These are phyloP conservation scores for Drosophila fulvimacula DNA, from an alignment of 2,888 invertebrate species.

Conservation along the genomic window DNA sequence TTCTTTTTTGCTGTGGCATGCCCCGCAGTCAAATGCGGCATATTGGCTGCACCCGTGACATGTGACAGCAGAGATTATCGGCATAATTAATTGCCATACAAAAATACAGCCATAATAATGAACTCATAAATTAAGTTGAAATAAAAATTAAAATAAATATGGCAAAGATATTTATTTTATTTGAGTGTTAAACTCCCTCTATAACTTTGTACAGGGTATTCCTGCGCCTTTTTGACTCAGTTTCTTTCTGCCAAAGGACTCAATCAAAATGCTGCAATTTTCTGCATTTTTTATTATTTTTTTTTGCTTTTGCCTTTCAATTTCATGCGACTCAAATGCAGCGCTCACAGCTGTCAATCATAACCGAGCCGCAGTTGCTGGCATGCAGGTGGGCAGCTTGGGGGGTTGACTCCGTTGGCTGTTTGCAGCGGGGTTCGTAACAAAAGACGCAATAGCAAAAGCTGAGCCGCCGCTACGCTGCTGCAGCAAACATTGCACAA, in stretches of 20 bases:
- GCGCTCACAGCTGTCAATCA: conserved; percentile 76
- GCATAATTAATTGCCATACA: conserved; percentile 23
- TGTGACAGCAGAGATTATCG: conserved; percentile 29
- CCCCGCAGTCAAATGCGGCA: conserved; percentile 28
- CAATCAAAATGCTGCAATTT: conserved; percentile 74
- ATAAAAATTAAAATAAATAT: not conserved
- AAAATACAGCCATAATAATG: not conserved
- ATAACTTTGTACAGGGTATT: conserved; percentile 16
- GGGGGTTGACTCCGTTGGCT: conserved; percentile 8
- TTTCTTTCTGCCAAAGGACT: conserved; percentile 40
- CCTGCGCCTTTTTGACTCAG: not conserved
- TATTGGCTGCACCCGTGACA: conserved; percentile 20
- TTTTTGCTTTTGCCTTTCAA: conserved; percentile 44
- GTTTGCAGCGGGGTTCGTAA: conserved; percentile 26
- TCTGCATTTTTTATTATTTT: not conserved
- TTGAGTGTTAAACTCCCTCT: not conserved
- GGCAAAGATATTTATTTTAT: conserved; percentile 3
- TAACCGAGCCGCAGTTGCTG: conserved; percentile 52
- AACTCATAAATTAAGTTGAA: conserved; percentile 17
- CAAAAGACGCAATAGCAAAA: conserved; percentile 55
- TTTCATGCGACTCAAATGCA: conserved; percentile 70
- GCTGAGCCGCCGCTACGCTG: conserved; percentile 44
- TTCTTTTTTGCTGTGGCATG: conserved; percentile 11
- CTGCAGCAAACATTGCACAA: conserved; percentile 55
- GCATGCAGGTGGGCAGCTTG: conserved; percentile 56